Evolutionary conservation across 2,888 invertebrate genomes (phyloP).

Genomic region (Nezara viridula): DNA sequence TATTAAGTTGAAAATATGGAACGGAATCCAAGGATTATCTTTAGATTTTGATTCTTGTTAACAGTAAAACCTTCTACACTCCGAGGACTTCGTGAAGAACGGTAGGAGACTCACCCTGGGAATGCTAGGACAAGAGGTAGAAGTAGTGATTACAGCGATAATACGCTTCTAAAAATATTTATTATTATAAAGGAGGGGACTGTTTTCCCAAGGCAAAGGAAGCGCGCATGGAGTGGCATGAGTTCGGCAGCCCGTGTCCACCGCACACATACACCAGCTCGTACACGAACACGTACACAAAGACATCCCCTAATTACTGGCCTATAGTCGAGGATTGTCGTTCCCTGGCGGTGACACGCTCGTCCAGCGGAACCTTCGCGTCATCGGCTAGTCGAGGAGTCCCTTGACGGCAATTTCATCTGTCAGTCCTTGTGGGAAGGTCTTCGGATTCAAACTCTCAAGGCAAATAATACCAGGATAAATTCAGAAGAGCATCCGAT

Average conservation of each 20-base stretch:
- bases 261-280: constrained; percentile 29
- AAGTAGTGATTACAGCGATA: constrained; percentile 47
- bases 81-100: neutral
- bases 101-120: neutral
- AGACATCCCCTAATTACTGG: constrained; percentile 23
- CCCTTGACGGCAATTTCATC: neutral
- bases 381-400: neutral
- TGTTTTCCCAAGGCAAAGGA: constrained; percentile 56
- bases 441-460: neutral
- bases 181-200: constrained; percentile 54
- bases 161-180: constrained; percentile 45
- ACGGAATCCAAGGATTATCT: too few species aligned
- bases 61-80: too few species aligned
- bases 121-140: constrained; percentile 28
- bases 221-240: constrained; percentile 57
- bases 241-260: constrained; percentile 56
- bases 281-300: neutral
- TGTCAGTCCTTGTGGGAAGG: neutral
- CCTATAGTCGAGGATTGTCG: constrained; percentile 36
- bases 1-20: too few species aligned
- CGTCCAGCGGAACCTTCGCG: constrained; percentile 35
- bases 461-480: neutral
- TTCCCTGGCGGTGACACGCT: constrained; percentile 43
- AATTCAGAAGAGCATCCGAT: neutral
- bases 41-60: too few species aligned